Percentiles rank a stretch among this genome's conserved stretches.
Evolutionary conservation across 2,797 vertebrate species (phyloP).

Genomic region (Tarsius wallacei): DNA sequence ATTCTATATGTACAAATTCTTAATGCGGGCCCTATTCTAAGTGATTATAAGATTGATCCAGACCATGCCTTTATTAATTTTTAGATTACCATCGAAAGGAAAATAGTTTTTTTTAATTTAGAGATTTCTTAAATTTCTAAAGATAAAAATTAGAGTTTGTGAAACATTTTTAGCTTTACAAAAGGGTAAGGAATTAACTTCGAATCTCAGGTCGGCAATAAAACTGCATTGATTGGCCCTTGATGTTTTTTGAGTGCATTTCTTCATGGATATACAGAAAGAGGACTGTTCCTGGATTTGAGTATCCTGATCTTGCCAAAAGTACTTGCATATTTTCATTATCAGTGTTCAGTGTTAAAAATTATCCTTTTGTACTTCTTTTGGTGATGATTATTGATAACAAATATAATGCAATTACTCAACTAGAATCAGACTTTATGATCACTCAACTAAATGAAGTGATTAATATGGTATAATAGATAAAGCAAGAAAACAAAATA

Average conservation of each 20-base stretch:
- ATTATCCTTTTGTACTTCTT: neutral
- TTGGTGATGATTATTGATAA: neutral
- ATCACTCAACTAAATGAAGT: neutral
- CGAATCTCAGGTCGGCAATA: neutral
- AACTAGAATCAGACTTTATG: neutral
- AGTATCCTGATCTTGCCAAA: neutral
- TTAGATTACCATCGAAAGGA: slow-evolving; percentile 3
- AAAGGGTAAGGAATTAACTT: neutral
- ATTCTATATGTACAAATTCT: neutral
- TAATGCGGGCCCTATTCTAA: neutral
- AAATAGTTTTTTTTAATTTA: slow-evolving; percentile 35
- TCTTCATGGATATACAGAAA: neutral
- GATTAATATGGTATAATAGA: neutral
- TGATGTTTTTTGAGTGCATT: neutral
- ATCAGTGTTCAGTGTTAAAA: neutral
- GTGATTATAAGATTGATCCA: neutral
- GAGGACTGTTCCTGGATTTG: neutral
- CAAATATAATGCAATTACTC: neutral
- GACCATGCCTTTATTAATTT: neutral
- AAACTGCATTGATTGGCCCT: neutral
- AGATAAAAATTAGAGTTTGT: neutral
- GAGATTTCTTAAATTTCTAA: neutral
- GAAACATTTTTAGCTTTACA: neutral
- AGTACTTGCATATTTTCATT: neutral
- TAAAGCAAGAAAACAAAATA: neutral